Base-by-base conservation (phyloP, 1,140 invertebrate genomes). In the Leptinotarsa undecemlineata region DNA sequence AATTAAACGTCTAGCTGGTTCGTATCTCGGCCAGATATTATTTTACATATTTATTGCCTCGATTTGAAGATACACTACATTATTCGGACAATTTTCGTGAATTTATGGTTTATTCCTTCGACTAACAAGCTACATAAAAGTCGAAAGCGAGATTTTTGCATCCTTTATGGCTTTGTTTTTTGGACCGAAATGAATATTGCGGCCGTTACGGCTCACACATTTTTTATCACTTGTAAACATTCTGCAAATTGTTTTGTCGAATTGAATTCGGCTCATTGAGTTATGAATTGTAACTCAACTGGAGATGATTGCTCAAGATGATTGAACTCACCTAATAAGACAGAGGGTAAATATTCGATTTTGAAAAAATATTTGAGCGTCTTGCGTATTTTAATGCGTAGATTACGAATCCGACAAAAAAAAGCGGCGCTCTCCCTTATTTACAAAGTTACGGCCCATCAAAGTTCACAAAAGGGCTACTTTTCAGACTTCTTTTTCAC, bases 41-140 rank as follows among this genome's bases (percentile, higher is more conserved):
- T 73, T 73, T 73, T 73, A 73, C 72, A 73, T 73, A 73, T 73
- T 73, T 73, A 73, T 73, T 73, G 63, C 63, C 72, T 73, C 48
- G 72, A 73, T 73, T 66, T 73, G 72, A 47, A 73, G 62, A 73
- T 68, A 47, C 47, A 67, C 72, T 68, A 71, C 68, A 42, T 69
- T 69, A 72, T 72, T 64, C 70, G 3, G 20, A 61, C 51, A 67
- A 73, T 73, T 73, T 67, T 66, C 8, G 63, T 48, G 63, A 67
- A 73, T 73, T 73, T 73, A 73, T 73, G 20, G 23, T 61, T 71
- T 33, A 71, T 73, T 57, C 72, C 17, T 19, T n/a, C 62, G 48
- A 48, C 48, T 73, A 73, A 73, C 72, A 60, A 66, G 72, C 23
- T 23, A 51, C 72, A 73, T 73, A 73, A 73, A 73, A 33, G 72